These are phyloP conservation scores for Eugnorisma glareosa DNA, from an alignment of 2,888 invertebrate species.

Conservation along the genomic window DNA sequence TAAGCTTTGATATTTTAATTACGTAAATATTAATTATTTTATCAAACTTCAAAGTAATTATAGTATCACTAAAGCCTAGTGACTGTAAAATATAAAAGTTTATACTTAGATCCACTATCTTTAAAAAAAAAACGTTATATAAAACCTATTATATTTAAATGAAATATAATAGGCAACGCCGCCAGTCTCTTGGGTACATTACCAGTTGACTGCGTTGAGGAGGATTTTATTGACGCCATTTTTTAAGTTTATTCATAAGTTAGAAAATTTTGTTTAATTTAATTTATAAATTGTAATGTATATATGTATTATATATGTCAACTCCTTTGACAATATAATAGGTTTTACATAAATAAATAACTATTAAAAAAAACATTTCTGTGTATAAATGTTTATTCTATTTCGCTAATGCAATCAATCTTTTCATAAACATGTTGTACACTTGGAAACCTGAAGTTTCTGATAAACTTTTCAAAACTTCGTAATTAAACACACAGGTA, in stretches of 20 bases:
- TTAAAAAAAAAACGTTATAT: too few species aligned
- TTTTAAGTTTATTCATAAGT: too few species aligned
- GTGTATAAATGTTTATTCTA: conserved; percentile 12
- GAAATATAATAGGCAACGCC: too few species aligned
- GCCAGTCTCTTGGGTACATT: too few species aligned
- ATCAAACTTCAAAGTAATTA: background rate
- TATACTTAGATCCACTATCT: background rate
- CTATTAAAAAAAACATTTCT: background rate
- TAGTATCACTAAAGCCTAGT: background rate
- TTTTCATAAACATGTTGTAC: conserved; percentile 27
- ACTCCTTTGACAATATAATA: background rate
- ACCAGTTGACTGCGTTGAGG: too few species aligned
- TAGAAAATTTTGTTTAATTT: too few species aligned
- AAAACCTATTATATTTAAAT: background rate
- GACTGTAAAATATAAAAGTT: background rate
- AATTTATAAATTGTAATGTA: too few species aligned
- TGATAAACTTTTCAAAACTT: conserved; percentile 43
- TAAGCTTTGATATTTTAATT: background rate
- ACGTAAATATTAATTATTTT: background rate
- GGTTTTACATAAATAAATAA: background rate
- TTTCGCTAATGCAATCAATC: conserved; percentile 24
- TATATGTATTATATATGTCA: too few species aligned
- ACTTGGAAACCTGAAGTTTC: conserved; percentile 22
- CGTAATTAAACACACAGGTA: conserved; percentile 65
- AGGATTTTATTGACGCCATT: too few species aligned